Conservation (phyloP, 2,888 invertebrate species). For the Synanthedon tipuliformis region DNA sequence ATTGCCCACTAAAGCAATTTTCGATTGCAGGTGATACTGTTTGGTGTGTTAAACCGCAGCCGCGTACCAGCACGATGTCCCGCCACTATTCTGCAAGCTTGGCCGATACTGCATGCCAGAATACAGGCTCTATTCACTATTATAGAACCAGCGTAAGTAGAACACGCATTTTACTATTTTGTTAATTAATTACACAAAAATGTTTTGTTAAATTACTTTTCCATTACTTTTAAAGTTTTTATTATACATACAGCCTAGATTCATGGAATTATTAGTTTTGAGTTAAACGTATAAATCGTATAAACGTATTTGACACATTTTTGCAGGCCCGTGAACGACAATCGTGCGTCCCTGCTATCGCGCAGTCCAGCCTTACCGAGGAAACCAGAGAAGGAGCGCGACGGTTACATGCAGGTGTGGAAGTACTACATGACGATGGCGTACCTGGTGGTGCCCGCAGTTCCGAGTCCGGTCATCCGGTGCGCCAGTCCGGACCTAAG, state of each 20-base stretch:
- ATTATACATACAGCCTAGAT: no score
- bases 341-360: conserved; percentile 89
- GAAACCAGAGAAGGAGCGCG: conserved; percentile 92
- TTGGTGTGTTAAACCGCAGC: conserved; percentile 88
- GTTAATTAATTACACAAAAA: no score
- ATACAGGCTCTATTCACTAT: conserved; percentile 92
- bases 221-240: no score
- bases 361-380: conserved; percentile 88
- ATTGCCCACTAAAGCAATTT: no score
- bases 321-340: conserved; percentile 92
- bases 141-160: conserved; percentile 91
- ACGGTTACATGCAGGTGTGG: conserved; percentile 97
- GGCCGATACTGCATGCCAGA: conserved; percentile 94
- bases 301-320: background rate
- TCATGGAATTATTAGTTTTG: no score
- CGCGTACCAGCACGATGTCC: conserved; percentile 87
- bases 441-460: conserved; percentile 94
- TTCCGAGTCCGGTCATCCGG: conserved; percentile 85
- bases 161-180: background rate
- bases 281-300: no score
- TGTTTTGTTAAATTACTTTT: no score
- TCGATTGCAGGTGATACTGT: conserved; percentile 74
- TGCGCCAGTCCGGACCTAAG: conserved; percentile 95
- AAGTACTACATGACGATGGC: conserved; percentile 97
- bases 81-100: conserved; percentile 88